These are phyloP conservation scores for Indri indri DNA, from an alignment of 2,113 vertebrate genomes.

Conservation along the genomic window DNA sequence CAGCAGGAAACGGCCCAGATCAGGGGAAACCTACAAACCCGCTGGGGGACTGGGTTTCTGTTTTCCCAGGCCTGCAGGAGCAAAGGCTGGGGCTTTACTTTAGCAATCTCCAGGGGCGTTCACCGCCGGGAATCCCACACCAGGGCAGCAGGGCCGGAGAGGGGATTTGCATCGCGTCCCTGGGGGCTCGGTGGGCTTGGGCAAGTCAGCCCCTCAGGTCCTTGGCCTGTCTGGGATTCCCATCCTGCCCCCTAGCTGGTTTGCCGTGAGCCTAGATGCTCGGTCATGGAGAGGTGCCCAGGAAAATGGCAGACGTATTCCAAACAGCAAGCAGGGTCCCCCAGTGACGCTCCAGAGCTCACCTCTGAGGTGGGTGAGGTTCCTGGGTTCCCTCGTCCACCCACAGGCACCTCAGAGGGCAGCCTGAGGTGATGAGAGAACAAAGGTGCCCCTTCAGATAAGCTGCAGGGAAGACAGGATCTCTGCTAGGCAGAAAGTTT, in stretches of 20 bases:
- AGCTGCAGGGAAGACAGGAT: neutral
- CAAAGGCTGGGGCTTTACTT: neutral
- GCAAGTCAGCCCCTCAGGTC: neutral
- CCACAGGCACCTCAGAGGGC: neutral
- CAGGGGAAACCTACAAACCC: neutral
- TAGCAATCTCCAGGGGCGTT: neutral
- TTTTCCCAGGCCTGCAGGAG: too few relatives aligned
- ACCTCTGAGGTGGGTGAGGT: too few relatives aligned
- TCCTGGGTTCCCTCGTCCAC: neutral
- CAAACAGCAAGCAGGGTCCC: neutral
- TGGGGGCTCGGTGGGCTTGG: neutral
- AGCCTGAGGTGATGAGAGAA: neutral
- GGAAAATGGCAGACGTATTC: neutral
- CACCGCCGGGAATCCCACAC: neutral
- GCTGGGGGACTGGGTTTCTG: neutral
- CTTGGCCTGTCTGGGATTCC: neutral
- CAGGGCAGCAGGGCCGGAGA: neutral
- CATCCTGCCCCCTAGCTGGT: neutral
- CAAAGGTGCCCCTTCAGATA: neutral
- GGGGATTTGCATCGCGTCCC: neutral
- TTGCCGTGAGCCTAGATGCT: neutral
- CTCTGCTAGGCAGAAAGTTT: rapidly evolving
- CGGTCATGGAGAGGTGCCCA: neutral
- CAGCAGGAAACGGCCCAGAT: neutral
- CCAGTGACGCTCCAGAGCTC: neutral